Evolutionary conservation across 2,888 invertebrate genomes (phyloP).

Genomic region (Chrysotoxum bicinctum): DNA sequence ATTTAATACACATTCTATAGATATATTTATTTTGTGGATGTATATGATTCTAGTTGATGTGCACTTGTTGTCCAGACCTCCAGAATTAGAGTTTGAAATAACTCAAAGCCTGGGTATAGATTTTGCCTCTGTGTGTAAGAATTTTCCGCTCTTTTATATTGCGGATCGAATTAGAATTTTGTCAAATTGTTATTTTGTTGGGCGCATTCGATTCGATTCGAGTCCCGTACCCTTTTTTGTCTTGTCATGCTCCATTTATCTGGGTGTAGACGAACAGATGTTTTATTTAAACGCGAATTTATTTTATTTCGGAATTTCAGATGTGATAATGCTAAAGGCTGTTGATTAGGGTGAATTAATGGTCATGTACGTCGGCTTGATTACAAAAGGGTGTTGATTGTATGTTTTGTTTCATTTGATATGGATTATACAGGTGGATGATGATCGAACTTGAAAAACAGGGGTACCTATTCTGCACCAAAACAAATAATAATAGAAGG

Average conservation of each 20-base stretch:
- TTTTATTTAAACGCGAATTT: slow-evolving; percentile 81
- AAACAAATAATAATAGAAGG: slow-evolving; percentile 20
- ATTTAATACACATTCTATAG: slow-evolving; percentile 62
- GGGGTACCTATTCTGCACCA: not conserved
- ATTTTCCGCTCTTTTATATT: slow-evolving; percentile 76
- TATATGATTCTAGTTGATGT: slow-evolving; percentile 23
- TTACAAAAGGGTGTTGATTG: slow-evolving; percentile 73
- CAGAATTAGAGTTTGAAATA: not conserved
- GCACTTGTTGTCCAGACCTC: slow-evolving; percentile 64
- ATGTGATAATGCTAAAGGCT: slow-evolving; percentile 66
- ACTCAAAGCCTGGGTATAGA: slow-evolving; percentile 14
- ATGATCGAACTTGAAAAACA: slow-evolving; percentile 28
- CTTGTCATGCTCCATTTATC: slow-evolving; percentile 82
- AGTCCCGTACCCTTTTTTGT: slow-evolving; percentile 77
- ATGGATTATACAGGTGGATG: slow-evolving; percentile 70
- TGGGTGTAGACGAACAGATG: slow-evolving; percentile 82
- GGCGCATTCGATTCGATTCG: slow-evolving; percentile 76
- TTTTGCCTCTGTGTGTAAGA: slow-evolving; percentile 47
- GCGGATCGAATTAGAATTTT: slow-evolving; percentile 81
- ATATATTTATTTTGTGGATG: not conserved
- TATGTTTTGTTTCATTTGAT: slow-evolving; percentile 69
- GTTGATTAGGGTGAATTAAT: slow-evolving; percentile 81
- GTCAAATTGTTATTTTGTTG: slow-evolving; percentile 80
- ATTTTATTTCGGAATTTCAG: slow-evolving; percentile 76
- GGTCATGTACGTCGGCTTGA: slow-evolving; percentile 78